Evolutionary conservation across 2,113 vertebrate species (phyloP), one percentile per base, ranked within the genome.

Genomic region (Callipepla squamata): DNA sequence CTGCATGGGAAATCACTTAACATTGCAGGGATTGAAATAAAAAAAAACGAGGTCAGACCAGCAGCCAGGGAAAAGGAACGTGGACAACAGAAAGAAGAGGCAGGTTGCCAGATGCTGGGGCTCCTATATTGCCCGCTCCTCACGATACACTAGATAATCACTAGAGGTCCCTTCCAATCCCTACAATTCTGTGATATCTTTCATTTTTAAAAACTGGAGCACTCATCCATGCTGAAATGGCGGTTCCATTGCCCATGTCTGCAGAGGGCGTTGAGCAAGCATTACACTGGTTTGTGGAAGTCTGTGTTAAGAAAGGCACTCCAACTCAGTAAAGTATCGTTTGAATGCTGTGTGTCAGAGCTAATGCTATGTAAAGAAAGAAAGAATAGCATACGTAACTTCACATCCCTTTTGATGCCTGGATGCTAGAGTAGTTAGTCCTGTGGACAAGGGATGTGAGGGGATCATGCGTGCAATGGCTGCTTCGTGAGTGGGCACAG

Each of bases 231-330:
- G 8, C 22, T 81, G 36, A 79, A 86, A 84, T 80, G n/a, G 30
- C 28, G 36, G 22, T 74, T 90, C 44, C 34, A 6, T 48, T 58
- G 44, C n/a, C 38, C 20, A 17, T 73, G 86, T 85, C 45, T 80
- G 19, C 2, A 3, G 53, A 89, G 18, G 7, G 25, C n/a, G 36
- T 53, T 57, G 8, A 32, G 12, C 38, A 58, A 61, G 18, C n/a
- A 34, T 62, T 26, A 22, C 36, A 18, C 57, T 79, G 68, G 18
- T 45, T 16, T 1, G 0, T 57, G 38, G 38, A 0, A 0, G 13
- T 38, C 7, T 4, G 28, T 19, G 3, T 18, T 18, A 36, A 48
- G 19, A 83, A 89, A 42, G 51, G 51, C 51, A 30, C 51, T 53
- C 51, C 16, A 53, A 53, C 26, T 53, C 51, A 17, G 51, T 53